These are phyloP conservation scores for Eurosta solidaginis DNA, from an alignment of 1,140 invertebrate genomes.

Conservation along the genomic window DNA sequence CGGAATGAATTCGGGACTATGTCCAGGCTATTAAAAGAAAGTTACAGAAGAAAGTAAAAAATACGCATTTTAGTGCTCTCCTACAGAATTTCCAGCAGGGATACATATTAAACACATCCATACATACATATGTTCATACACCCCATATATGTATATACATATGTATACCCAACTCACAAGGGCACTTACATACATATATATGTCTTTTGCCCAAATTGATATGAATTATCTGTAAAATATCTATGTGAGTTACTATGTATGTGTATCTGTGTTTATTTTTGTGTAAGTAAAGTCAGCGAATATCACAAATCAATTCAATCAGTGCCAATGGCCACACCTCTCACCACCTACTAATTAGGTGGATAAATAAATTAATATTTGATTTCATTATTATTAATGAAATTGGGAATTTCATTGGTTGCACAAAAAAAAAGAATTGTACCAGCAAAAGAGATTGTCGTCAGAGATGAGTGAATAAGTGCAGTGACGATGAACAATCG, in stretches of 20 bases:
- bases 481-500: not conserved
- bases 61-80: too few species aligned
- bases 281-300: not conserved
- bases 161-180: not conserved
- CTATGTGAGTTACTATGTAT: too few species aligned
- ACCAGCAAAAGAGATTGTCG: not conserved
- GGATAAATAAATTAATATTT: conserved; percentile 28
- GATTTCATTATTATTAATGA: conserved; percentile 21
- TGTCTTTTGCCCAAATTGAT: not conserved
- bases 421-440: not conserved
- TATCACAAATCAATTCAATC: conserved; percentile 19
- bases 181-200: not conserved
- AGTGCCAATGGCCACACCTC: not conserved
- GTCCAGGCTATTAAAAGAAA: too few species aligned
- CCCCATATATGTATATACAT: not conserved
- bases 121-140: not conserved
- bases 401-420: conserved; percentile 9
- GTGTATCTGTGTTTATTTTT: too few species aligned
- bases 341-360: conserved; percentile 12
- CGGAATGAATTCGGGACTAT: too few species aligned
- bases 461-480: not conserved
- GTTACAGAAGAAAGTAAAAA: too few species aligned
- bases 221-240: too few species aligned
- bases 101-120: too few species aligned
- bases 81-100: too few species aligned